phyloP scores from a whole-genome alignment of 2,888 invertebrate genomes.

The Idaea biselata region DNA sequence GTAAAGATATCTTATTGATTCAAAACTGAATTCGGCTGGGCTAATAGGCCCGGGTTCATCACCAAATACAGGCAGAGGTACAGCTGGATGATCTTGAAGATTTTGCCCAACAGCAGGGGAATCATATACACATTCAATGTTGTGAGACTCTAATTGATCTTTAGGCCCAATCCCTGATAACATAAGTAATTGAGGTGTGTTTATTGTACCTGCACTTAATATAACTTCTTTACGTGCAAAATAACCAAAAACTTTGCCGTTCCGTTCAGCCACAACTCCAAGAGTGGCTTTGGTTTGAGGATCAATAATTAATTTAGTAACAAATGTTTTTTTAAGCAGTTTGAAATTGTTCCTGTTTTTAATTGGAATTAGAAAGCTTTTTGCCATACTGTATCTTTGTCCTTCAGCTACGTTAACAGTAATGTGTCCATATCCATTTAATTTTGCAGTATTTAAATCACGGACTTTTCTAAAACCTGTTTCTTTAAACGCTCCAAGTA shows the following conservation, averaged over 20 bases:
- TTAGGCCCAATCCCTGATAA: slow-evolving; percentile 32
- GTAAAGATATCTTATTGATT: slow-evolving; percentile 68
- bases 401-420: slow-evolving; percentile 71
- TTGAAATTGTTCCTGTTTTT: slow-evolving; percentile 29
- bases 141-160: slow-evolving; percentile 50
- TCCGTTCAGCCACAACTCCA: slow-evolving; percentile 25
- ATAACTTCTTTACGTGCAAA: slow-evolving; percentile 48
- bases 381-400: slow-evolving; percentile 80
- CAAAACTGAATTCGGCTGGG: slow-evolving; percentile 41
- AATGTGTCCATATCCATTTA: slow-evolving; percentile 69
- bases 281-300: slow-evolving; percentile 8
- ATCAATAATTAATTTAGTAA: slow-evolving; percentile 24
- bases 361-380: slow-evolving; percentile 59
- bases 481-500: slow-evolving; percentile 62
- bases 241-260: slow-evolving; percentile 6
- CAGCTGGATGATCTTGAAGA: slow-evolving; percentile 74
- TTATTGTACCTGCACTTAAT: slow-evolving; percentile 56
- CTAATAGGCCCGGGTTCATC: slow-evolving; percentile 41
- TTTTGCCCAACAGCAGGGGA: slow-evolving; percentile 73
- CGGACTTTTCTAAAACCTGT: slow-evolving; percentile 60
- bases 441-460: slow-evolving; percentile 62
- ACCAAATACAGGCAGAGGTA: slow-evolving; percentile 57
- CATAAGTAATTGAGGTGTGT: slow-evolving; percentile 58
- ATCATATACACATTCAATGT: slow-evolving; percentile 56
- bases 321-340: slow-evolving; percentile 19